Evolutionary conservation across 53 echinoderm and acorn worm species (phyloP).

Genomic region (Paracentrotus lividus): DNA sequence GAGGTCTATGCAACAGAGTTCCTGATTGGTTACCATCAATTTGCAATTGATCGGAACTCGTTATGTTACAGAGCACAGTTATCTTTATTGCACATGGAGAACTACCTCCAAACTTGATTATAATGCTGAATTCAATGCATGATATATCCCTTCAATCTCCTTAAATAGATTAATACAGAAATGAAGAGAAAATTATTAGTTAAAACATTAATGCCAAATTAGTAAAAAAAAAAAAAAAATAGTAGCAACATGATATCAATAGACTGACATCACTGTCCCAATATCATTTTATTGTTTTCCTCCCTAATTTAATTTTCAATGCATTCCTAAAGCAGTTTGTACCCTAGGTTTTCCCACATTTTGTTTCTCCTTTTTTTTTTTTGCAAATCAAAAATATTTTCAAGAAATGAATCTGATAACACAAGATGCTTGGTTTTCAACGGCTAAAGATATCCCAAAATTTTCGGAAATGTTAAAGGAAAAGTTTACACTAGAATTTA

Average conservation of each 20-base stretch:
- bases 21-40: too few species aligned
- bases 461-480: background rate
- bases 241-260: background rate
- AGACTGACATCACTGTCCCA: background rate
- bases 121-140: background rate
- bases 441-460: background rate
- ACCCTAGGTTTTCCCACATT: too few species aligned
- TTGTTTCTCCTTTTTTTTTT: too few species aligned
- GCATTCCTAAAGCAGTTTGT: too few species aligned
- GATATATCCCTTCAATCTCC: background rate
- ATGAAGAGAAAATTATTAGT: background rate
- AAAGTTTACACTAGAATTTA: too few species aligned
- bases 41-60: too few species aligned
- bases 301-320: too few species aligned
- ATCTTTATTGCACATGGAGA: conserved; percentile 2
- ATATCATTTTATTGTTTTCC: too few species aligned
- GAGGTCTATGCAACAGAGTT: too few species aligned
- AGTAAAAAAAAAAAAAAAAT: background rate
- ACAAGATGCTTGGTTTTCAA: background rate
- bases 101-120: background rate
- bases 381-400: background rate
- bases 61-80: too few species aligned
- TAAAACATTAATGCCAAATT: background rate
- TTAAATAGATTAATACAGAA: background rate
- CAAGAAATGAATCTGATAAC: background rate